Conservation (phyloP, 2,113 vertebrate species). For the Glaucomys volans region DNA sequence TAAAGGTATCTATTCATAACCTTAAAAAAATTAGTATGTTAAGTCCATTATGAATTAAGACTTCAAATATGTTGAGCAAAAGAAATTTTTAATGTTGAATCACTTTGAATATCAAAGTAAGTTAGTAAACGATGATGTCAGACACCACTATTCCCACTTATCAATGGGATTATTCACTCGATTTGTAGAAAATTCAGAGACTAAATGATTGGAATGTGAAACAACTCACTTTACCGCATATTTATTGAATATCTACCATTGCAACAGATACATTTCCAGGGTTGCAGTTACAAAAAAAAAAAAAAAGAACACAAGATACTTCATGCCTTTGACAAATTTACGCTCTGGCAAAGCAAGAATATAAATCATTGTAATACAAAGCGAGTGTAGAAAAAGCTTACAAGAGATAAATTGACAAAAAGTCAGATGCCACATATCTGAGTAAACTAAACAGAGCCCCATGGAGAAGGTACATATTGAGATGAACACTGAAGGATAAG, state of each 20-base stretch:
- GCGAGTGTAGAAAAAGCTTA: neutral
- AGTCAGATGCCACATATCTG: neutral
- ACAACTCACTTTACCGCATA: neutral
- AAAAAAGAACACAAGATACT: neutral
- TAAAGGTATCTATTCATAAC: too few relatives aligned
- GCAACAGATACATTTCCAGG: neutral
- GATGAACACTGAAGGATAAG: neutral
- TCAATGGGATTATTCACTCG: neutral
- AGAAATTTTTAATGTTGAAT: neutral
- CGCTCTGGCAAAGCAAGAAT: neutral
- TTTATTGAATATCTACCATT: constrained; percentile 34
- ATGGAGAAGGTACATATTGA: neutral
- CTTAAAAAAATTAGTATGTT: too few relatives aligned
- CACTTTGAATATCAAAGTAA: constrained; percentile 39
- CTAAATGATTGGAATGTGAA: neutral
- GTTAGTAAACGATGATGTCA: constrained; percentile 6
- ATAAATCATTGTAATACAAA: constrained; percentile 14
- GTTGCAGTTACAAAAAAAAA: neutral
- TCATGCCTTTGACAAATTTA: constrained; percentile 39
- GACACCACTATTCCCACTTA: neutral
- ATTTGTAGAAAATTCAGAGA: neutral
- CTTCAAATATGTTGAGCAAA: too few relatives aligned
- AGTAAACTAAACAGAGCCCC: neutral
- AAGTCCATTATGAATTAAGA: too few relatives aligned
- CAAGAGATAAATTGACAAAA: neutral